Percentiles rank a stretch among this genome's conserved stretches.
These are phyloP conservation scores for Drosophila flavopinicola DNA, from an alignment of 2,888 invertebrate genomes.

Conservation along the genomic window DNA sequence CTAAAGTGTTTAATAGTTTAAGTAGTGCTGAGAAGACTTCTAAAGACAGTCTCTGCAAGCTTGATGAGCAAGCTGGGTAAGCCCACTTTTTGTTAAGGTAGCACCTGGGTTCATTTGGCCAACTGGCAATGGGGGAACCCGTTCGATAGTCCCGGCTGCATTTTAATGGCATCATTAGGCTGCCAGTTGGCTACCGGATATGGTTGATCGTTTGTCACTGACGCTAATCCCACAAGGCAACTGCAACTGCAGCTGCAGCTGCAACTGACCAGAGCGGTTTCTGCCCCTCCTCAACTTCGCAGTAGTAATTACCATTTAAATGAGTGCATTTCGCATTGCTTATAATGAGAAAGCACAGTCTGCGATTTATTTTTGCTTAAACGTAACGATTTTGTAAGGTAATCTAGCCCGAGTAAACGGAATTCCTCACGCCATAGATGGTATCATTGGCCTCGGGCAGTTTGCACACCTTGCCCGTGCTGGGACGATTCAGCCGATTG, in stretches of 20 bases:
- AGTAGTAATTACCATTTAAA: constrained; percentile 74
- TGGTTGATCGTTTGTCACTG: constrained; percentile 77
- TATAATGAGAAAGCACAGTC: not conserved
- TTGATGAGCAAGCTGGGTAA: constrained; percentile 12
- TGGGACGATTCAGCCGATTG: constrained; percentile 52
- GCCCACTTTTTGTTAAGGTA: not conserved
- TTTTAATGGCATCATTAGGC: constrained; percentile 75
- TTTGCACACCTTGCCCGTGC: constrained; percentile 59
- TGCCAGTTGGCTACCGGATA: constrained; percentile 70
- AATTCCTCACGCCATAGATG: constrained; percentile 67
- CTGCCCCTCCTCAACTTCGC: not conserved
- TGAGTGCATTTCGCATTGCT: constrained; percentile 62
- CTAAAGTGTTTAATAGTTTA: too few relatives aligned
- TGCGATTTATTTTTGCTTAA: constrained; percentile 35
- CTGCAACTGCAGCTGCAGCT: constrained; percentile 25
- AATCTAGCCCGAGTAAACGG: constrained; percentile 32
- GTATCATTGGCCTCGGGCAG: constrained; percentile 67
- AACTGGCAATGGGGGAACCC: constrained; percentile 19
- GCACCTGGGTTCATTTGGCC: not conserved
- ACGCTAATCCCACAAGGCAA: constrained; percentile 50
- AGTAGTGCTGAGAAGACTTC: too few relatives aligned
- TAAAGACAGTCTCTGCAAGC: constrained; percentile 10
- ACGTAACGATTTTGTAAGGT: constrained; percentile 59
- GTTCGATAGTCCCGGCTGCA: constrained; percentile 54
- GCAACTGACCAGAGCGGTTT: constrained; percentile 1